A percentile compares a stretch with the other conserved stretches of the same genome.
Evolutionary conservation across 2,113 vertebrate species (phyloP).

Genomic region (Alces alces): DNA sequence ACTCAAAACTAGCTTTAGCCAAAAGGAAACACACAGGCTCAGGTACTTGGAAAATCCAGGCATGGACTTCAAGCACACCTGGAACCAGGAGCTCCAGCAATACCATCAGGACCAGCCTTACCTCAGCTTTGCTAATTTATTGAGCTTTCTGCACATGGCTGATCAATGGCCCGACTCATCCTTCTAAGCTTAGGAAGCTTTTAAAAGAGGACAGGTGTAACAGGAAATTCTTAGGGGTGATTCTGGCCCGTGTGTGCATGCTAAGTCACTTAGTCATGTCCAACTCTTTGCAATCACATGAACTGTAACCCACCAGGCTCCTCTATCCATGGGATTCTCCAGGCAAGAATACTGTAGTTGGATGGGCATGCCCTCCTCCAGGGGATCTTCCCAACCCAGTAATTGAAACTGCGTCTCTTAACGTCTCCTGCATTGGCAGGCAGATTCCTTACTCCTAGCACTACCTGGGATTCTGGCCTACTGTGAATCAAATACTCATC

Average conservation of each 20-base stretch:
- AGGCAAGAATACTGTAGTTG: neutral
- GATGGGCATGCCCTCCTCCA: neutral
- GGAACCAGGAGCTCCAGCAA: neutral
- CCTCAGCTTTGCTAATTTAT: neutral
- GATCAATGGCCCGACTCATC: neutral
- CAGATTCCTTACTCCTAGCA: neutral
- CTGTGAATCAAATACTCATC: neutral
- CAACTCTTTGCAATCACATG: neutral
- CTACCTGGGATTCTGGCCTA: neutral
- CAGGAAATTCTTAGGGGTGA: neutral
- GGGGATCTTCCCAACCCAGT: neutral
- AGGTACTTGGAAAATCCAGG: neutral
- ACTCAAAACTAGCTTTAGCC: neutral
- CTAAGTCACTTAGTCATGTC: neutral
- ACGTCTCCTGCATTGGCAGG: neutral
- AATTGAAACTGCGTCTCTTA: neutral
- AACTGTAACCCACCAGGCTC: neutral
- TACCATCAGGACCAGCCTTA: neutral
- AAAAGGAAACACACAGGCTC: neutral
- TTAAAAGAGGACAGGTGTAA: neutral
- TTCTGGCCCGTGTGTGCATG: neutral
- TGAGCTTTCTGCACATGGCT: neutral
- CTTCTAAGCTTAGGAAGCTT: neutral
- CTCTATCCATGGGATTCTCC: neutral
- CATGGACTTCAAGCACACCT: fast-evolving